A percentile compares a stretch with the other conserved stretches of the same genome.
Evolutionary conservation across 1,140 invertebrate species (phyloP).

Genomic region (Zaprionus africanus): DNA sequence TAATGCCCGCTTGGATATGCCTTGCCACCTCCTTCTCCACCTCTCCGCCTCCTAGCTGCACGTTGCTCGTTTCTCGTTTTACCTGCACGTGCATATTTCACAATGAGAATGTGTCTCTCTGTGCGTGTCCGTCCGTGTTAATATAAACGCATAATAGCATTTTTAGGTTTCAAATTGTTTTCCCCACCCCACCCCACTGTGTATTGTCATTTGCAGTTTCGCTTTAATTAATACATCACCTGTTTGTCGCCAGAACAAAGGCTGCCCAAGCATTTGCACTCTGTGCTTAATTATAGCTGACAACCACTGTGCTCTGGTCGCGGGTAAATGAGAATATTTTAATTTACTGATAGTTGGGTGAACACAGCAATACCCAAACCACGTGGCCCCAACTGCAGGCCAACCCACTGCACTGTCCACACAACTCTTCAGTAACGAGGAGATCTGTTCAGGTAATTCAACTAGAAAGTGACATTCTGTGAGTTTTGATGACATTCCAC

Average conservation of each 20-base stretch:
- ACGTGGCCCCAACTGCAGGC: neutral
- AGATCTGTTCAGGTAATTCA: neutral
- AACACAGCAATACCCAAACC: neutral
- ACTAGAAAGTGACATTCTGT: constrained; percentile 12
- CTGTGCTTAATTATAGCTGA: constrained; percentile 65
- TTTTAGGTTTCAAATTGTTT: constrained; percentile 79
- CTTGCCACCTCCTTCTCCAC: constrained; percentile 31
- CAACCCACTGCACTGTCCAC: neutral
- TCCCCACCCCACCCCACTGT: constrained; percentile 12
- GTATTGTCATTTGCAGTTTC: constrained; percentile 34
- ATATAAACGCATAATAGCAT: constrained; percentile 80
- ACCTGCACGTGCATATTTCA: constrained; percentile 26
- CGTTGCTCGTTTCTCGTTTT: constrained; percentile 3
- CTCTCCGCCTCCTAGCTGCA: too few species aligned
- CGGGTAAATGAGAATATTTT: constrained; percentile 67
- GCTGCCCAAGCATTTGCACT: constrained; percentile 26
- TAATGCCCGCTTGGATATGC: constrained; percentile 58
- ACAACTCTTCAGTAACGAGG: neutral
- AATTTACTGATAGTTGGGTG: constrained; percentile 41
- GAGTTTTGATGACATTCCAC: constrained; percentile 34
- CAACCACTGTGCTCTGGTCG: constrained; percentile 64
- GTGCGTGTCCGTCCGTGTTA: constrained; percentile 59
- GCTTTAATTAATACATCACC: constrained; percentile 78
- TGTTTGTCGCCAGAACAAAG: constrained; percentile 43
- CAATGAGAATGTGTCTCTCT: constrained; percentile 7